phyloP scores from a whole-genome alignment of 2,888 invertebrate genomes.

The Archips xylosteana region DNA sequence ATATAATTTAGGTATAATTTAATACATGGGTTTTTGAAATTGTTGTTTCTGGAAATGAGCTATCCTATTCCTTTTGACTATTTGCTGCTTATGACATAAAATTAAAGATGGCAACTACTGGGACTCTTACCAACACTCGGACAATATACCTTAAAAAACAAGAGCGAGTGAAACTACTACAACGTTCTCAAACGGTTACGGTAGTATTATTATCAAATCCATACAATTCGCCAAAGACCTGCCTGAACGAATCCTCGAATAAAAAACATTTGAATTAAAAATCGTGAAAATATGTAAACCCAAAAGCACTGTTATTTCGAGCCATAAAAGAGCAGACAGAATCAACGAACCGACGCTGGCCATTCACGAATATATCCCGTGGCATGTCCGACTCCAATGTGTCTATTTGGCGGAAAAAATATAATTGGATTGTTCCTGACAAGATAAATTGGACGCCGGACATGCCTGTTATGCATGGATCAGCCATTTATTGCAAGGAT shows the following conservation, averaged over 20 bases:
- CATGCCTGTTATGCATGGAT: slow-evolving; percentile 56
- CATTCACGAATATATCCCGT: slow-evolving; percentile 60
- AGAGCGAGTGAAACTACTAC: too few relatives aligned
- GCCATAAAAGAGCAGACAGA: slow-evolving; percentile 58
- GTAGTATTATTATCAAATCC: neutral
- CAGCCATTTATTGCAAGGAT: slow-evolving; percentile 60
- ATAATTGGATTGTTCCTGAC: slow-evolving; percentile 78
- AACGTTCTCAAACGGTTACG: neutral
- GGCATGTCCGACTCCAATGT: slow-evolving; percentile 53
- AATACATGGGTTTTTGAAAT: too few relatives aligned
- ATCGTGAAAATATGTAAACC: slow-evolving; percentile 40
- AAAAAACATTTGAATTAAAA: slow-evolving; percentile 2
- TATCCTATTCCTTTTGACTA: too few relatives aligned
- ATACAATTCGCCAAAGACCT: neutral
- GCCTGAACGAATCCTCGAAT: neutral
- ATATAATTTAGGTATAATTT: too few relatives aligned
- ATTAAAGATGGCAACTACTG: too few relatives aligned
- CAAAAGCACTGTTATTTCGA: slow-evolving; percentile 44
- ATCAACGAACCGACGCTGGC: slow-evolving; percentile 54
- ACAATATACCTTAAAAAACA: neutral
- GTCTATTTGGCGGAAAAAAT: slow-evolving; percentile 75
- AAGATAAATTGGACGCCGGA: slow-evolving; percentile 71
- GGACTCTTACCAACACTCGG: too few relatives aligned
- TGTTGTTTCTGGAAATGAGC: too few relatives aligned
- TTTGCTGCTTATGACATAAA: too few relatives aligned